A percentile compares a stretch with the other conserved stretches of the same genome.
These are phyloP conservation scores for Halictus rubicundus DNA, from an alignment of 1,140 invertebrate genomes.

Conservation along the genomic window DNA sequence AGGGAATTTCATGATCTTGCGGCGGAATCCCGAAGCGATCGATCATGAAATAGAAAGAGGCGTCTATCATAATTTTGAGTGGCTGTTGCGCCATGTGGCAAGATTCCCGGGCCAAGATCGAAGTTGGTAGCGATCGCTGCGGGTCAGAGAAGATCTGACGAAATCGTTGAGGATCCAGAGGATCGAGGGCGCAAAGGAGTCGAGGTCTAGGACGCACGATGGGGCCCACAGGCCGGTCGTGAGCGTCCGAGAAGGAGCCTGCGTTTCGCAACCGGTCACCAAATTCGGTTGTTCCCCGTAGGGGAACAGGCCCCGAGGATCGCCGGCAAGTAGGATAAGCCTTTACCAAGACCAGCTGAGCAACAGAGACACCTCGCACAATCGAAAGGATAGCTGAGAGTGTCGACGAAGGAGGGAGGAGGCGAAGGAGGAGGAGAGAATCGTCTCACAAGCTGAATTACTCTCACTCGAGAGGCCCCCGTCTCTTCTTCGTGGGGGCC, in stretches of 20 bases:
- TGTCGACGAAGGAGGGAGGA: slow-evolving; percentile 24
- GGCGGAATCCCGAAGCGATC: not conserved
- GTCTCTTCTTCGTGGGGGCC: slow-evolving; percentile 71
- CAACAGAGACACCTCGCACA: slow-evolving; percentile 45
- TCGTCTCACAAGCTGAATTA: slow-evolving; percentile 71
- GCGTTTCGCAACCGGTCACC: slow-evolving; percentile 53
- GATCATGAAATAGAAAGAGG: not conserved
- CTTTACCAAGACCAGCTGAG: slow-evolving; percentile 3
- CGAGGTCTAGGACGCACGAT: slow-evolving; percentile 75
- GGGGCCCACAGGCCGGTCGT: slow-evolving; percentile 15
- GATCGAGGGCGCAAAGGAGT: slow-evolving; percentile 42
- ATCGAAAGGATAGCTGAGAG: slow-evolving; percentile 30
- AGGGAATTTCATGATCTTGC: too few species aligned
- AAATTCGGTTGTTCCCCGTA: slow-evolving; percentile 43
- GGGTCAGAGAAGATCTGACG: not conserved
- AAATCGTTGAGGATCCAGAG: slow-evolving; percentile 4
- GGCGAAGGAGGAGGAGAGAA: slow-evolving; percentile 66
- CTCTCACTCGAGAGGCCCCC: slow-evolving; percentile 77
- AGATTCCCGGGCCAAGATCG: not conserved
- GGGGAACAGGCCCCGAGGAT: slow-evolving; percentile 7
- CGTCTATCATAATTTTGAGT: not conserved
- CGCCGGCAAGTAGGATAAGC: slow-evolving; percentile 21
- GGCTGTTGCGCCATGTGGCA: not conserved
- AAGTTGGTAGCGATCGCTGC: not conserved
- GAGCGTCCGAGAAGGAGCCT: slow-evolving; percentile 10